These are phyloP conservation scores for Neodiprion lecontei DNA, from an alignment of 1,140 invertebrate genomes.

Conservation along the genomic window DNA sequence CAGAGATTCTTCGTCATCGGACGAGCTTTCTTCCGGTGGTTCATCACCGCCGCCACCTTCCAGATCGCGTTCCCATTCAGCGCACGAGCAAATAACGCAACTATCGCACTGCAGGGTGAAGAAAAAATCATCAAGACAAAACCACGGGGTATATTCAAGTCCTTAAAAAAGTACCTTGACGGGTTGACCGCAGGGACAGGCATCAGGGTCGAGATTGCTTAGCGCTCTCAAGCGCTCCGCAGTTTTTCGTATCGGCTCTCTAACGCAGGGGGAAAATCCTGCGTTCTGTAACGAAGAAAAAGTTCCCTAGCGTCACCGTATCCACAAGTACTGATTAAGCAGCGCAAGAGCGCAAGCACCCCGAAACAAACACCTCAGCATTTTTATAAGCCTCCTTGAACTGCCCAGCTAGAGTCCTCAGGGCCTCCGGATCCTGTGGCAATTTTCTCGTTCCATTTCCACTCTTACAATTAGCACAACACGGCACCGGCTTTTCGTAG, in stretches of 20 bases:
- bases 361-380: neutral
- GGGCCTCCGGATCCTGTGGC: neutral
- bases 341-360: neutral
- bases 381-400: constrained; percentile 1
- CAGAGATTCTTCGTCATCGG: neutral
- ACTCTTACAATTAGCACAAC: neutral
- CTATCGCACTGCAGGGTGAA: constrained; percentile 22
- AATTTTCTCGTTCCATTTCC: neutral
- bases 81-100: constrained; percentile 24
- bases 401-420: neutral
- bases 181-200: constrained; percentile 8
- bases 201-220: neutral
- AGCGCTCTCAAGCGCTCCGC: neutral
- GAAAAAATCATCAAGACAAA: neutral
- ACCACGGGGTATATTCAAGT: neutral
- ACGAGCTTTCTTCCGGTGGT: neutral
- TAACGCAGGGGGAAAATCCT: neutral
- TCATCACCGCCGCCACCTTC: constrained; percentile 6
- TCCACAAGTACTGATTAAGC: neutral
- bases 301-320: neutral
- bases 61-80: constrained; percentile 21
- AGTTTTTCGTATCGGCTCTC: neutral
- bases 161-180: neutral
- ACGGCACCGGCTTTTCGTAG: neutral
- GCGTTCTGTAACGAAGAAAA: neutral